Percentiles rank a stretch among this genome's conserved stretches.
Evolutionary conservation across 2,888 invertebrate species (phyloP).

Genomic region (Limenitis camilla): DNA sequence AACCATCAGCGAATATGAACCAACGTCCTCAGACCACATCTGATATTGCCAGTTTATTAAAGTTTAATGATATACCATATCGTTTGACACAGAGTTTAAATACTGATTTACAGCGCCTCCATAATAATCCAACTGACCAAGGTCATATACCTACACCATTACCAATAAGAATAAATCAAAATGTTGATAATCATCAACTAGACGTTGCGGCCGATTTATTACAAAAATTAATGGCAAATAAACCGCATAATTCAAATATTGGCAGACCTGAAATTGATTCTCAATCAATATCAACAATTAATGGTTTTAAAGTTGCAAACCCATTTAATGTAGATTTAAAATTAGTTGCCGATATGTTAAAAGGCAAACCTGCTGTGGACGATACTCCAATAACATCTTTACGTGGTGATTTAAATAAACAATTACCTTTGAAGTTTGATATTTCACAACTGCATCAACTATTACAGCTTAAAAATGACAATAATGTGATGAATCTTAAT

Average conservation of each 20-base stretch:
- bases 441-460: conserved; percentile 54
- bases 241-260: conserved; percentile 37
- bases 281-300: conserved; percentile 55
- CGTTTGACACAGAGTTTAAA: conserved; percentile 49
- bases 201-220: conserved; percentile 55
- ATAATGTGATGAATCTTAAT: conserved; percentile 38
- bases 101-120: conserved; percentile 41
- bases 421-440: conserved; percentile 50
- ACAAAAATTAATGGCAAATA: conserved; percentile 50
- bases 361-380: conserved; percentile 54
- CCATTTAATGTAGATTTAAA: conserved; percentile 69
- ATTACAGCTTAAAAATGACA: conserved; percentile 50
- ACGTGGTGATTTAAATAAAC: conserved; percentile 50
- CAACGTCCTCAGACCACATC: conserved; percentile 41
- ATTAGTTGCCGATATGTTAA: conserved; percentile 64
- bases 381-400: conserved; percentile 48
- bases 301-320: conserved; percentile 69
- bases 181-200: conserved; percentile 59
- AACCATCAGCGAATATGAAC: conserved; percentile 41
- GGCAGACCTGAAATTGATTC: conserved; percentile 53
- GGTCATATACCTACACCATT: conserved; percentile 46
- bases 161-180: conserved; percentile 60
- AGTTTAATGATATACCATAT: conserved; percentile 60
- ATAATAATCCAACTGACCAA: conserved; percentile 52
- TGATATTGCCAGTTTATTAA: conserved; percentile 49